Evolutionary conservation across 1,140 invertebrate species (phyloP).

Genomic region (Drosophila aff.): DNA sequence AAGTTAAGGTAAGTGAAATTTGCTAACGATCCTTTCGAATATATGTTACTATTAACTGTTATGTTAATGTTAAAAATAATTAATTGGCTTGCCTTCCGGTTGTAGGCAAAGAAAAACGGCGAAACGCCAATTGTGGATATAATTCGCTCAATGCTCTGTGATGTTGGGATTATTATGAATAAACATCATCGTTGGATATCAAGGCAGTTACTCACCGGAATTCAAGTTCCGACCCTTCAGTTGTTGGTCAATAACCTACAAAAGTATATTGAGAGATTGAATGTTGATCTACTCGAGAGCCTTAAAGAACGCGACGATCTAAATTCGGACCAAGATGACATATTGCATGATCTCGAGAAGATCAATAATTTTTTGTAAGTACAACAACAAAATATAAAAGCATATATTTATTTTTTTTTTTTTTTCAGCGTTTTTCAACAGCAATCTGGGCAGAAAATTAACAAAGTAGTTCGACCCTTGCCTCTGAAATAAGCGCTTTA

Average conservation of each 20-base stretch:
- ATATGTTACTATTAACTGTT: too few species aligned
- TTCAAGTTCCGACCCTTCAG: conserved; percentile 23
- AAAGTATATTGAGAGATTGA: conserved; percentile 26
- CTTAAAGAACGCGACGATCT: conserved; percentile 51
- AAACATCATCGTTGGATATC: conserved; percentile 52
- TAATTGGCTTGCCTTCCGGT: background rate
- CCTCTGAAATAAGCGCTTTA: conserved; percentile 22
- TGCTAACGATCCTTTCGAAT: too few species aligned
- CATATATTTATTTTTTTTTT: background rate
- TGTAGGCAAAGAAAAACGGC: conserved; percentile 35
- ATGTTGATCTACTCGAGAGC: conserved; percentile 35
- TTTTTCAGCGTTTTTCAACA: conserved; percentile 39
- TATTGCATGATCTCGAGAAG: conserved; percentile 39
- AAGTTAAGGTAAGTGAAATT: conserved; percentile 91
- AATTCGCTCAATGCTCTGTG: conserved; percentile 40
- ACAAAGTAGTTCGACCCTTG: conserved; percentile 15
- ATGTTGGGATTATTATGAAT: conserved; percentile 45
- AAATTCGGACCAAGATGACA: conserved; percentile 40
- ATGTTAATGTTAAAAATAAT: background rate
- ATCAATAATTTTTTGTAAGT: conserved; percentile 45
- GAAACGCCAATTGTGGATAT: conserved; percentile 38
- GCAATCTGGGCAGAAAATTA: conserved; percentile 29
- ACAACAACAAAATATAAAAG: background rate
- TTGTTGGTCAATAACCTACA: conserved; percentile 42
- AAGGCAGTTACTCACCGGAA: conserved; percentile 50